phyloP scores from a whole-genome alignment of 2,113 vertebrate genomes.

The Vombatus ursinus region DNA sequence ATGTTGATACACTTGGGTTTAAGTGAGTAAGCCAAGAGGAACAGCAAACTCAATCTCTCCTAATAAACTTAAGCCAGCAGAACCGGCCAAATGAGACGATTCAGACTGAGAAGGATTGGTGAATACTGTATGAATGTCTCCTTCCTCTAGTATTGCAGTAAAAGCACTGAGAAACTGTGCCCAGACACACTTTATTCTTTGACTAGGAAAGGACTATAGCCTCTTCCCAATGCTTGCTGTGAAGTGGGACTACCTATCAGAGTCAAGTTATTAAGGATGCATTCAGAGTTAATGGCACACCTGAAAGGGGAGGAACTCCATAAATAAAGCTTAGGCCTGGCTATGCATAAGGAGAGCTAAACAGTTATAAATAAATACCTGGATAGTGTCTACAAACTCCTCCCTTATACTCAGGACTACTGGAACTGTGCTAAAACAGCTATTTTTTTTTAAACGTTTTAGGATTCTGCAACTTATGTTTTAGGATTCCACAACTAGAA shows the following conservation, averaged over 20 bases:
- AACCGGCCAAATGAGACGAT: slow-evolving; percentile 59
- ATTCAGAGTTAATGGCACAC: not conserved
- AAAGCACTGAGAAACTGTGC: slow-evolving; percentile 52
- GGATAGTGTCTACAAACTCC: not conserved
- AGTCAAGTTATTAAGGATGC: not conserved
- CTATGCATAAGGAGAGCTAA: not conserved
- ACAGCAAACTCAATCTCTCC: slow-evolving; percentile 1
- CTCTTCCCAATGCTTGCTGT: not conserved
- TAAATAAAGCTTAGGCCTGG: not conserved
- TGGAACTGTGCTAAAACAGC: not conserved
- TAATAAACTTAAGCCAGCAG: slow-evolving; percentile 51
- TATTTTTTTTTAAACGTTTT: not conserved
- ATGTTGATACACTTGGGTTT: slow-evolving; percentile 43
- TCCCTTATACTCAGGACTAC: not conserved
- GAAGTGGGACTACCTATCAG: slow-evolving; percentile 8
- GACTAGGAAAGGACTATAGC: slow-evolving; percentile 52
- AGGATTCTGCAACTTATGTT: slow-evolving; percentile 35
- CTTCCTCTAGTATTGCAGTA: slow-evolving; percentile 50
- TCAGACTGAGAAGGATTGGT: slow-evolving; percentile 64
- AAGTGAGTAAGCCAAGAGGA: slow-evolving; percentile 60
- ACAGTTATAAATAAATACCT: not conserved
- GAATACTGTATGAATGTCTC: slow-evolving; percentile 44
- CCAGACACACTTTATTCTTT: slow-evolving; percentile 62
- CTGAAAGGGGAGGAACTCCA: not conserved
- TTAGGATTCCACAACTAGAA: slow-evolving; percentile 19